Evolutionary conservation across 2,888 invertebrate genomes (phyloP), one percentile per base, ranked within the genome.

Genomic region (Eurytoma californica): DNA sequence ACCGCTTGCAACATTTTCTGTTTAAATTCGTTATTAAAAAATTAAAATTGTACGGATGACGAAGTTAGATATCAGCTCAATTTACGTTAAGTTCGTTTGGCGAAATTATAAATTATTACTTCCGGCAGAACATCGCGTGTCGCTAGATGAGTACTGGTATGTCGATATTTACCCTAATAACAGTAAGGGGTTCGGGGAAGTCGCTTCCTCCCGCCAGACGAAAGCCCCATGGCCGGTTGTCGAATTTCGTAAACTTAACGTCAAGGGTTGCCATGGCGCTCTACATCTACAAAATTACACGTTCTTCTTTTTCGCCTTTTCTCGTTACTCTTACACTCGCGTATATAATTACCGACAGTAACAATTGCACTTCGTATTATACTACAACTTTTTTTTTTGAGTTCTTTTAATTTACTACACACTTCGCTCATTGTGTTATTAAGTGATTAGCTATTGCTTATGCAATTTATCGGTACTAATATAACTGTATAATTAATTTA

Each of bases 151-250:
- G 39, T 39, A 39, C 9, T 39, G 39, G 39, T 39, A 9, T 39
- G 9, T 39, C 61, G 67, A 83, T 85, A 87, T 87, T 86, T 91
- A 96, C 96, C 93, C 94, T 94, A 82, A 94, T 93, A 79, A 95
- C 94, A 16, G 94, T 95, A 53, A 96, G 91, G 13, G 95, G 95
- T 84, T 94, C 92, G 68, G 94, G 94, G 85, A 93, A 95, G 88
- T 95, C 95, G 69, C 92, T 91, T 66, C 96, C 96, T 63, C 95
- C 95, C 82, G 94, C 92, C 80, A 96, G 91, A 76, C 95, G 92
- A 90, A 96, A 95, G 72, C 96, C 96, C 95, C 96, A 96, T 70
- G 94, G 92, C 80, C 93, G 93, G 80, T 92, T 93, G 83, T 93
- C 93, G 77, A 92, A 91, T 90, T 91, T 93, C 85, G 91, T 93